These are phyloP conservation scores for Pseudococcus viburni DNA, from an alignment of 2,888 invertebrate species.

Conservation along the genomic window DNA sequence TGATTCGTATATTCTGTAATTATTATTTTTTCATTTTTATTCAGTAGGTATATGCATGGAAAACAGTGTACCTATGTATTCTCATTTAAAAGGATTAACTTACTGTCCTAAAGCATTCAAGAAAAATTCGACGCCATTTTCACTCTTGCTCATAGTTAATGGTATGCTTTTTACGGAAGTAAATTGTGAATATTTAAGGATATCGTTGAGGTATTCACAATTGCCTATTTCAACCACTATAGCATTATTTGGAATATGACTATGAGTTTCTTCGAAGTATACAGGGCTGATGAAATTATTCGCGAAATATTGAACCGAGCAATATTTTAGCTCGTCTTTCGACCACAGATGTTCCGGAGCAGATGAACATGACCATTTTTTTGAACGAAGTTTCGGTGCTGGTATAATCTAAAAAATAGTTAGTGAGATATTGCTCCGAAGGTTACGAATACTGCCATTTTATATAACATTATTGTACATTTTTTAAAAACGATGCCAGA, in stretches of 20 bases:
- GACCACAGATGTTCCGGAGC: constrained; percentile 77
- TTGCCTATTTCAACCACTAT: constrained; percentile 78
- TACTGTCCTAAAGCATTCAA: constrained; percentile 79
- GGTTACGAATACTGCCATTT: too few species aligned
- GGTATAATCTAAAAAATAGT: constrained; percentile 71
- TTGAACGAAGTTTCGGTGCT: constrained; percentile 73
- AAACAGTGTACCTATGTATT: too few species aligned
- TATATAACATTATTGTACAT: constrained; percentile 70
- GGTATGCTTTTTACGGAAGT: constrained; percentile 77
- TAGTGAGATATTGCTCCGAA: too few species aligned
- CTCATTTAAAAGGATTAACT: constrained; percentile 68
- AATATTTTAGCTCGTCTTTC: constrained; percentile 72
- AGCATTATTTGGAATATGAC: constrained; percentile 78
- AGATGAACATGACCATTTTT: constrained; percentile 79
- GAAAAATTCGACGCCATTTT: constrained; percentile 74
- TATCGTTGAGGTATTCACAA: constrained; percentile 76
- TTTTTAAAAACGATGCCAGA: constrained; percentile 72
- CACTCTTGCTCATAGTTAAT: constrained; percentile 78
- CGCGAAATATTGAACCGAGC: constrained; percentile 75
- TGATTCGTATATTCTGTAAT: constrained; percentile 73
- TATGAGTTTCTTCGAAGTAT: constrained; percentile 75
- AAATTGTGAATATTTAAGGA: constrained; percentile 74
- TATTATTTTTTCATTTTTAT: too few species aligned
- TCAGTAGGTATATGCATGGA: too few species aligned
- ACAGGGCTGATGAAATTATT: constrained; percentile 74